Base-by-base conservation (phyloP, 2,113 vertebrate species). In the Anolis sagrei region DNA sequence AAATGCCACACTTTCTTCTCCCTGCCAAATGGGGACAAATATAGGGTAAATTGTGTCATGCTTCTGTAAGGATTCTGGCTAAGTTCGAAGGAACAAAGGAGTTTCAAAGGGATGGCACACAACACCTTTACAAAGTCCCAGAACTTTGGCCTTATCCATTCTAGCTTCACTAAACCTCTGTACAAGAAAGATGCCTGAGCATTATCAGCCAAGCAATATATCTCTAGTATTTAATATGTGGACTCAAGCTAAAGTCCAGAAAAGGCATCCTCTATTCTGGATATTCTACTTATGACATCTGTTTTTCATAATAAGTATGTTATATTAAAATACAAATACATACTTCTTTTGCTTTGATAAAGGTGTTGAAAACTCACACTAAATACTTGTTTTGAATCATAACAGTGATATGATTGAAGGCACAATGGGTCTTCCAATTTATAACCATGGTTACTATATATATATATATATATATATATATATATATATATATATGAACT, bases 271-370 rank as follows among this genome's bases (percentile, higher is more conserved):
- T 34, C 49, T 79, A 51, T 49, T n/a, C 27, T 62, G 13, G 34
- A 13, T 61, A 58, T 90, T 89, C 85, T 68, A 66, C 81, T 93
- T 88, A 90, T 83, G 90, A 91, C 92, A 94, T 93, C 91, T 93
- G 93, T 92, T 94, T 88, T 87, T 94, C 90, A 88, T 94, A 93
- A 89, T 2, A 39, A 83, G 51, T 89, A 66, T 85, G 79, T 90
- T 36, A 84, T 79, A 82, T 81, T 92, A 90, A 90, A 89, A 89
- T 88, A 88, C 79, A 89, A 94, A 89, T 88, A 89, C 88, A 90
- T 85, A 83, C 80, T 72, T 76, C 91, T 92, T 94, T 89, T 0
- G 0, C 89, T 93, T 89, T 64, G 75, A 92, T 85, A 80, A 86
- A 86, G 85, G 87, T 86, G 88, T 89, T 93, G 86, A 88, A 90